These are phyloP conservation scores for Drosophila orena DNA, from an alignment of 1,140 invertebrate species.

Conservation along the genomic window DNA sequence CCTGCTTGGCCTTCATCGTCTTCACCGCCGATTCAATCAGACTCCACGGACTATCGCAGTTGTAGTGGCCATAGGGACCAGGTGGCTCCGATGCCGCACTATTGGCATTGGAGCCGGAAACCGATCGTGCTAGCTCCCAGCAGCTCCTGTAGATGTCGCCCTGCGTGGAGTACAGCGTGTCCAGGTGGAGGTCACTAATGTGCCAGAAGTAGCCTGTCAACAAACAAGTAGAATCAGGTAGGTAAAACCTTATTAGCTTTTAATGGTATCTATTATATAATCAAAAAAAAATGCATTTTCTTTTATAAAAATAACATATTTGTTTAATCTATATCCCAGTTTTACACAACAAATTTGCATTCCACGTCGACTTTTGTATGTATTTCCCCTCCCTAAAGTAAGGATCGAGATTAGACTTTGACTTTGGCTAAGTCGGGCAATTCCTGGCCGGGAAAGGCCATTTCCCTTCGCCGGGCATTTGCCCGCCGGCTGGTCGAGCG, in stretches of 20 bases:
- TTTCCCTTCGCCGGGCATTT: constrained; percentile 24
- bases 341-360: too few relatives aligned
- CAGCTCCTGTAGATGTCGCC: constrained; percentile 87
- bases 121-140: constrained; percentile 80
- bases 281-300: too few relatives aligned
- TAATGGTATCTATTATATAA: too few relatives aligned
- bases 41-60: constrained; percentile 94
- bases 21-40: constrained; percentile 93
- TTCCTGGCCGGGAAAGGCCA: constrained; percentile 62
- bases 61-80: constrained; percentile 92
- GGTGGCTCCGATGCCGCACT: constrained; percentile 70
- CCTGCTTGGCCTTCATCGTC: constrained; percentile 92
- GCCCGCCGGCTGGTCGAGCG: constrained; percentile 50
- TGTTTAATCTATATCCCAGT: too few relatives aligned
- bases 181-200: constrained; percentile 95
- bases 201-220: constrained; percentile 95
- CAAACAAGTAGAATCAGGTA: too few relatives aligned
- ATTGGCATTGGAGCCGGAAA: constrained; percentile 16
- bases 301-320: too few relatives aligned
- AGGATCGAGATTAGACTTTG: constrained; percentile 34
- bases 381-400: background rate
- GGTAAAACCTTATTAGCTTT: too few relatives aligned
- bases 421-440: constrained; percentile 46
- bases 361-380: background rate
- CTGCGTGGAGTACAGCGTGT: constrained; percentile 90